Conservation (phyloP, 2,113 vertebrate species). For the Cygnus buccinator region DNA sequence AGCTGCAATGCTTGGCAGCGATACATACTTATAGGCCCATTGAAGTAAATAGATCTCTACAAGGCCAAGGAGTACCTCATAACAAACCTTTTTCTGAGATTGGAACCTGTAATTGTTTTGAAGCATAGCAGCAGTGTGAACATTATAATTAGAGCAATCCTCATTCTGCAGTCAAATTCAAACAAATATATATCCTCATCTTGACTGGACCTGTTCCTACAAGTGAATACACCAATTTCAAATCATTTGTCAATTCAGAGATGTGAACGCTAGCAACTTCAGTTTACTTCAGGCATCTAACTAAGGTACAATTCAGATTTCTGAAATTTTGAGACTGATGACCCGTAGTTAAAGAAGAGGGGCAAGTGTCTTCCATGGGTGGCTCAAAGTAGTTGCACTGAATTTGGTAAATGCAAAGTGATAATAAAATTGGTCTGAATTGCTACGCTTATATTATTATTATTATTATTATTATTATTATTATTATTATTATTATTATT, state of each 20-base stretch:
- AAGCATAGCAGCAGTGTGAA: conserved; percentile 1
- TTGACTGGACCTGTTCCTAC: conserved; percentile 18
- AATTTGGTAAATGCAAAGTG: background rate
- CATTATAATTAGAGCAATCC: conserved; percentile 17
- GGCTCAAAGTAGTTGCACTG: background rate
- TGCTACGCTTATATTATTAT: background rate
- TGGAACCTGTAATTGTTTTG: background rate
- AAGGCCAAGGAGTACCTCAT: background rate
- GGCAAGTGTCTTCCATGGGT: background rate
- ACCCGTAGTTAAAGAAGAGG: background rate
- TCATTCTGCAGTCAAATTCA: background rate
- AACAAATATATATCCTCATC: background rate
- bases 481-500: no score
- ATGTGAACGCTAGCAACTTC: background rate
- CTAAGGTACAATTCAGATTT: background rate
- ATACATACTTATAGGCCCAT: rapidly evolving
- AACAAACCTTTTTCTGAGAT: background rate
- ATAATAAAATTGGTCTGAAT: background rate
- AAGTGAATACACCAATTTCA: background rate
- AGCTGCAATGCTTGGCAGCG: background rate
- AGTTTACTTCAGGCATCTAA: background rate
- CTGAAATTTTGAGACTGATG: background rate
- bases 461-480: no score
- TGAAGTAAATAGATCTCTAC: conserved; percentile 11
- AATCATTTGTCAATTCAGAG: background rate